Conservation (phyloP, 37 sponge, comb jelly and placozoan genomes). For the Amphimedon queenslandica region DNA sequence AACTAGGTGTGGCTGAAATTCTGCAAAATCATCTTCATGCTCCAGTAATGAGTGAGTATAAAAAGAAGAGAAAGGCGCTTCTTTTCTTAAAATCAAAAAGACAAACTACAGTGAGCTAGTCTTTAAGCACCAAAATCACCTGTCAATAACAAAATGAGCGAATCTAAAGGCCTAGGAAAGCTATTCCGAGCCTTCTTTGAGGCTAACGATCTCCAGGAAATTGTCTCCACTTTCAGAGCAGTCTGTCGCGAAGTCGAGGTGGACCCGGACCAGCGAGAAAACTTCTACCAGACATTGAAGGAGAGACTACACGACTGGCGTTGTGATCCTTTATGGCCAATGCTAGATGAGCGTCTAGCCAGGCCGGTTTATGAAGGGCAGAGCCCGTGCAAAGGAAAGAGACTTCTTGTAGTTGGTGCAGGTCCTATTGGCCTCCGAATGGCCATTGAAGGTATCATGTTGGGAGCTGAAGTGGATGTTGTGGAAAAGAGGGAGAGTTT, state of each 20-base stretch:
- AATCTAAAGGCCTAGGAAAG: too few species aligned
- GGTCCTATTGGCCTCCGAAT: constrained; percentile 89
- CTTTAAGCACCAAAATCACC: too few species aligned
- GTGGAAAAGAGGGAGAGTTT: constrained; percentile 86
- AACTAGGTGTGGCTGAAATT: too few species aligned
- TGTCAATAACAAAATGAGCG: too few species aligned
- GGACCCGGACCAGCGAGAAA: constrained; percentile 21
- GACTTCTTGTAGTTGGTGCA: constrained; percentile 78
- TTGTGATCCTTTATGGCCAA: constrained; percentile 51
- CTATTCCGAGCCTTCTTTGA: constrained; percentile 26
- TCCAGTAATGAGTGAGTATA: too few species aligned
- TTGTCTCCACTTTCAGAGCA: constrained; percentile 17
- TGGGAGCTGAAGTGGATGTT: constrained; percentile 90
- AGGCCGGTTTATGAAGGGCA: constrained; percentile 60
- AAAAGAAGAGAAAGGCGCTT: too few species aligned
- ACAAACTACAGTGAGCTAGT: too few species aligned
- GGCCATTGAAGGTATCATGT: constrained; percentile 83
- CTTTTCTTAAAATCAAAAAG: too few species aligned
- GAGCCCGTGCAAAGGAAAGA: constrained; percentile 45
- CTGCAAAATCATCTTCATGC: too few species aligned
- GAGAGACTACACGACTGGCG: constrained; percentile 61
- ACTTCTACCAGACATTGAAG: constrained; percentile 70
- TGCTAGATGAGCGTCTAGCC: constrained; percentile 57
- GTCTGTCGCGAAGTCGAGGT: constrained; percentile 44
- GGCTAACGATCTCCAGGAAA: constrained; percentile 27